A percentile compares a stretch with the other conserved stretches of the same genome.
phyloP scores from a whole-genome alignment of 2,113 vertebrate species.

The Sylvilagus bachmani region DNA sequence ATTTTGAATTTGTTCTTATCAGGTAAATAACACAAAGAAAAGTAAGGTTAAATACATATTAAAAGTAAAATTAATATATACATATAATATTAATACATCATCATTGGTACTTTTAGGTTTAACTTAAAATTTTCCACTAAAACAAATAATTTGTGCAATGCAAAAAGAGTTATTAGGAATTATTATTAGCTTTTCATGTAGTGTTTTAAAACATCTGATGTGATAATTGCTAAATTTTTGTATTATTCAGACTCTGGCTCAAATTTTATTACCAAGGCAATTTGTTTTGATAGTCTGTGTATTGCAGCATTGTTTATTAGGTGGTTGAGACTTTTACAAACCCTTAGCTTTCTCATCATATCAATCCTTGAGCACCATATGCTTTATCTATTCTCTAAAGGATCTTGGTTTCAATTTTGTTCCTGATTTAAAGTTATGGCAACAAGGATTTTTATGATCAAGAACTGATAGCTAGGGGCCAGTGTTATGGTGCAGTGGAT shows the following conservation, averaged over 20 bases:
- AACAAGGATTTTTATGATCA: background rate
- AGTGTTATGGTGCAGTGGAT: no score
- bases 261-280: background rate
- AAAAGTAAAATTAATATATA: no score
- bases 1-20: background rate
- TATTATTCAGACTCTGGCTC: background rate
- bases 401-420: background rate
- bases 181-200: background rate
- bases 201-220: background rate
- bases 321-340: background rate
- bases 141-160: background rate
- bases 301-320: background rate
- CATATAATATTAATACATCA: background rate
- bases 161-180: constrained; percentile 2
- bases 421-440: background rate
- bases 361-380: background rate
- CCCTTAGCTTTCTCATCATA: background rate
- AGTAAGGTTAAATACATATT: background rate
- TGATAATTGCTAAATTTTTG: background rate
- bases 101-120: background rate
- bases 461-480: background rate
- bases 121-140: background rate
- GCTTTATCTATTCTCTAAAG: background rate
- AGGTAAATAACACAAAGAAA: background rate
- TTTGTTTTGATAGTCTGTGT: background rate